Conservation (phyloP, 2,797 vertebrate species). For the Ispidina picta region DNA sequence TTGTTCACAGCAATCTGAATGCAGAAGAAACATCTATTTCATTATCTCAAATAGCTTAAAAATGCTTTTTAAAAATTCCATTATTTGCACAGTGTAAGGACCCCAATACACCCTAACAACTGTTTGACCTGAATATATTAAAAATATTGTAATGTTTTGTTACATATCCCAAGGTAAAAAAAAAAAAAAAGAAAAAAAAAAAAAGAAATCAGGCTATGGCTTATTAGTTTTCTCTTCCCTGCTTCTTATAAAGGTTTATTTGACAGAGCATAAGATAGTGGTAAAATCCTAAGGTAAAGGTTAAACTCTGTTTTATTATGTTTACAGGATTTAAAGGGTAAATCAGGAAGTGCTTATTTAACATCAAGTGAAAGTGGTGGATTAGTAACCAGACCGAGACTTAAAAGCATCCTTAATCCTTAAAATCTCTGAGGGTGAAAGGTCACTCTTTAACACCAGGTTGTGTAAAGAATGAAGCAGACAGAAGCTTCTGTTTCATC, state of each 20-base stretch:
- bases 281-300: slow-evolving; percentile 88
- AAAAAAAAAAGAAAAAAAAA: neutral
- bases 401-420: slow-evolving; percentile 91
- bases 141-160: slow-evolving; percentile 83
- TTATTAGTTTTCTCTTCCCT: slow-evolving; percentile 81
- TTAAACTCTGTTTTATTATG: slow-evolving; percentile 85
- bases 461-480: slow-evolving; percentile 85
- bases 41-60: slow-evolving; percentile 72
- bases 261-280: slow-evolving; percentile 75
- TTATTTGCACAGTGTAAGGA: slow-evolving; percentile 65
- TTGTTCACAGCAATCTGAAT: slow-evolving; percentile 41
- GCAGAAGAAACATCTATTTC: slow-evolving; percentile 75
- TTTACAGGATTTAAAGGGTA: slow-evolving; percentile 87
- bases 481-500: slow-evolving; percentile 82
- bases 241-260: slow-evolving; percentile 79
- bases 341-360: slow-evolving; percentile 87
- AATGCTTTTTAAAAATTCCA: slow-evolving; percentile 57
- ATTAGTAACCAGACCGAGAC: slow-evolving; percentile 85
- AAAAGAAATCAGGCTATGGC: slow-evolving; percentile 66
- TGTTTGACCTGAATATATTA: slow-evolving; percentile 80
- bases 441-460: slow-evolving; percentile 90
- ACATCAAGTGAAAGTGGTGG: slow-evolving; percentile 89
- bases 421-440: slow-evolving; percentile 91
- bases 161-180: slow-evolving; percentile 77
- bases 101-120: slow-evolving; percentile 49